phyloP scores from a whole-genome alignment of 2,888 invertebrate species.

The Thyatira batis region DNA sequence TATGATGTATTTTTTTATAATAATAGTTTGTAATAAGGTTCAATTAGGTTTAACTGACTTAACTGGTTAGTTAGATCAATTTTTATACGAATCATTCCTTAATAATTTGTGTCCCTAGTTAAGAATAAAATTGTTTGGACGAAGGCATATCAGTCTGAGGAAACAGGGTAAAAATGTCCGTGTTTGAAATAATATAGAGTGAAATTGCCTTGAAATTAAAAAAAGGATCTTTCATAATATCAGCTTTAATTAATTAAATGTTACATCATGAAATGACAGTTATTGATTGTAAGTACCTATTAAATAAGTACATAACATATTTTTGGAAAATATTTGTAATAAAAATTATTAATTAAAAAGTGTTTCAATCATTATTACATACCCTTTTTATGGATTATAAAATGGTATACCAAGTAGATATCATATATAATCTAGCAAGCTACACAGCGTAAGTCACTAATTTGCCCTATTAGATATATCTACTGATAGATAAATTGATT shows the following conservation, averaged over 20 bases:
- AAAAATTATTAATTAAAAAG: neutral
- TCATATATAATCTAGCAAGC: too few species aligned
- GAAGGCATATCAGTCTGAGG: neutral
- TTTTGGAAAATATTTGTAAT: neutral
- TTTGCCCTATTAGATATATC: too few species aligned
- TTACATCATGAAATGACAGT: slow-evolving; percentile 1
- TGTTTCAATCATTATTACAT: too few species aligned
- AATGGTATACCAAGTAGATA: too few species aligned
- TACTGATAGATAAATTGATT: too few species aligned
- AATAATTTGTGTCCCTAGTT: neutral
- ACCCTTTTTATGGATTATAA: too few species aligned
- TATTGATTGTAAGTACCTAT: neutral
- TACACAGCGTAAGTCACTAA: too few species aligned
- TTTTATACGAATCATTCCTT: neutral
- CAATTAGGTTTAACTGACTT: too few species aligned
- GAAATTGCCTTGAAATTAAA: neutral
- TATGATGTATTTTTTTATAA: slow-evolving; percentile 4
- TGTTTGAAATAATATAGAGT: neutral
- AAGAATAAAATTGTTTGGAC: too few species aligned
- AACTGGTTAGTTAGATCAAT: too few species aligned
- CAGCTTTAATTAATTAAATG: neutral
- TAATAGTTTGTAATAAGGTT: too few species aligned
- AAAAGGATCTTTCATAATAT: neutral
- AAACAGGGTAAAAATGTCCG: neutral
- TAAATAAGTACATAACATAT: neutral